phyloP scores from a whole-genome alignment of 2,888 invertebrate genomes.

The Subacronicta megacephala region DNA sequence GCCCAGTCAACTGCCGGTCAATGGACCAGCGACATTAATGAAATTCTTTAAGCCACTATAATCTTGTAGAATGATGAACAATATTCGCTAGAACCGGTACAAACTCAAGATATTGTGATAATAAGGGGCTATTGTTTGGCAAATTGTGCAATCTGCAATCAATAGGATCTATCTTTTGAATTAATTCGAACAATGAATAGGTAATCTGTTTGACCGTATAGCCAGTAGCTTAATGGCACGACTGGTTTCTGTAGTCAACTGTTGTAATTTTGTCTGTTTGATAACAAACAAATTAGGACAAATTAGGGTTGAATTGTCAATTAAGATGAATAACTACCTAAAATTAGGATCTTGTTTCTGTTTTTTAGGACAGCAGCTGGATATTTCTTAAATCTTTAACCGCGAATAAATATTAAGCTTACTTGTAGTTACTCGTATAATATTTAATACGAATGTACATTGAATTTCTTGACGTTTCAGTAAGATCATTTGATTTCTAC shows the following conservation, averaged over 20 bases:
- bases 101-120: conserved; percentile 7
- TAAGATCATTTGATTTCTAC: too few relatives aligned
- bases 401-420: too few relatives aligned
- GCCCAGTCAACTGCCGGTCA: conserved; percentile 61
- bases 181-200: conserved; percentile 19
- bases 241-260: background rate
- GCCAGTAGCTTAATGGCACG: background rate
- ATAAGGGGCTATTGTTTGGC: conserved; percentile 25
- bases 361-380: background rate
- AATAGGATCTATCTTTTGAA: conserved; percentile 9
- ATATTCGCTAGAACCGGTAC: conserved; percentile 23
- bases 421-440: too few relatives aligned
- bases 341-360: background rate
- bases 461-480: too few relatives aligned
- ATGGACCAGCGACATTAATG: conserved; percentile 56
- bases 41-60: conserved; percentile 38
- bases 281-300: conserved; percentile 1
- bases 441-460: too few relatives aligned
- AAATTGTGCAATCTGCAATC: conserved; percentile 13
- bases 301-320: background rate
- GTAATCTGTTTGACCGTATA: conserved; percentile 6
- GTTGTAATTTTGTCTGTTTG: background rate
- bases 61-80: conserved; percentile 29
- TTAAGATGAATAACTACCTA: too few relatives aligned
- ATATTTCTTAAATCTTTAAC: too few relatives aligned